Conservation (phyloP, 1,140 invertebrate species). For the Ooceraea biroi region DNA sequence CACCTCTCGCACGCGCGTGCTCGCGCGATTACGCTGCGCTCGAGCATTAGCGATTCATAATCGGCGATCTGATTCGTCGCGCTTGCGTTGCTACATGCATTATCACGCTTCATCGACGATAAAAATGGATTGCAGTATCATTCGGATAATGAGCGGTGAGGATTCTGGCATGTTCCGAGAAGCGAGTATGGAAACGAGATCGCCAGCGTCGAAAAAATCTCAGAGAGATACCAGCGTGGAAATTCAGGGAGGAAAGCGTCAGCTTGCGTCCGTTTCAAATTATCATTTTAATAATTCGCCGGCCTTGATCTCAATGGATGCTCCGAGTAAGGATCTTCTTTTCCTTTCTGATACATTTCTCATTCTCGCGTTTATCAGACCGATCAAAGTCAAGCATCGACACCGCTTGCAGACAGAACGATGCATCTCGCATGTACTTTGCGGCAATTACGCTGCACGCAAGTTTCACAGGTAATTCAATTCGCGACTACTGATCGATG, state of each 20-base stretch:
- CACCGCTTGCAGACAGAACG: not conserved
- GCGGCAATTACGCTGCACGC: slow-evolving; percentile 7
- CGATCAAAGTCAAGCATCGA: slow-evolving; percentile 64
- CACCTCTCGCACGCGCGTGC: not conserved
- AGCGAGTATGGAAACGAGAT: not conserved
- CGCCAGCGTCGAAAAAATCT: not conserved
- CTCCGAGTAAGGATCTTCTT: slow-evolving; percentile 14
- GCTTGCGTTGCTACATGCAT: not conserved
- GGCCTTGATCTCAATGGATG: slow-evolving; percentile 46
- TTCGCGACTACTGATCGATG: too few relatives aligned
- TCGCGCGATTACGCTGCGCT: not conserved
- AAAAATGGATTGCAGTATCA: not conserved
- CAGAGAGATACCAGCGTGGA: not conserved
- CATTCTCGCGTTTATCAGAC: slow-evolving; percentile 40
- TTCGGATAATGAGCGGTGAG: not conserved
- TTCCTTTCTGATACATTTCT: slow-evolving; percentile 19
- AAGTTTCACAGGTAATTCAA: not conserved
- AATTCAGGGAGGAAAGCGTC: not conserved
- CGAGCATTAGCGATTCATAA: slow-evolving; percentile 51
- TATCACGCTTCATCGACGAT: not conserved
- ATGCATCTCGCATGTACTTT: not conserved
- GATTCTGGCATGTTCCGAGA: not conserved
- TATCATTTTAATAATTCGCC: slow-evolving; percentile 43
- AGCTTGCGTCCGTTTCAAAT: slow-evolving; percentile 31
- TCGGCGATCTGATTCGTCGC: not conserved